Percentiles rank a stretch among this genome's conserved stretches.
phyloP scores from a whole-genome alignment of 1,140 invertebrate species.

The Drosophila lini region DNA sequence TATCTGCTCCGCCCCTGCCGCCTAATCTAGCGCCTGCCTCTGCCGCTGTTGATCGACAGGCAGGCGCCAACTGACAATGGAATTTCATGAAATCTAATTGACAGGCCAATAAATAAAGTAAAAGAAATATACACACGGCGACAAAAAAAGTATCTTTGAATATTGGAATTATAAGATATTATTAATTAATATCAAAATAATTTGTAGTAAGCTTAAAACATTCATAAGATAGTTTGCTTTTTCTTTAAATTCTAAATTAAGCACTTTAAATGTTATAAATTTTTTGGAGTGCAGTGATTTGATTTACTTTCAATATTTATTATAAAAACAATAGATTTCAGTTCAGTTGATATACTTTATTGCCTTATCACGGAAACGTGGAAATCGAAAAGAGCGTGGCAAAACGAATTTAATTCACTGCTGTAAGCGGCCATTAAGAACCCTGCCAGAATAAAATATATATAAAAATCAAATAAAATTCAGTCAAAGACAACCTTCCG shows the following conservation, averaged over 20 bases:
- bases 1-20: constrained; percentile 28
- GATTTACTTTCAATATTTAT: not conserved
- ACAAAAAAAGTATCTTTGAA: constrained; percentile 2
- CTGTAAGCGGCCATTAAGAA: constrained; percentile 6
- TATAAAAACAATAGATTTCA: constrained; percentile 1
- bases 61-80: constrained; percentile 47
- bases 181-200: not conserved
- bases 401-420: constrained; percentile 34
- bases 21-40: constrained; percentile 31
- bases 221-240: too few species aligned
- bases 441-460: constrained; percentile 4
- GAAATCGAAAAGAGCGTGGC: not conserved
- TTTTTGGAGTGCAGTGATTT: not conserved
- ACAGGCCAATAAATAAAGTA: constrained; percentile 43
- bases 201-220: too few species aligned
- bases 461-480: constrained; percentile 11
- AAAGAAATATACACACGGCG: constrained; percentile 14
- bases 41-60: constrained; percentile 31
- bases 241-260: not conserved
- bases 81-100: constrained; percentile 40
- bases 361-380: constrained; percentile 15
- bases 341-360: not conserved
- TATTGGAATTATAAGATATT: not conserved
- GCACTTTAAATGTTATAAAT: not conserved
- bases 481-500: constrained; percentile 21